Evolutionary conservation across 2,113 vertebrate species (phyloP), one percentile per base, ranked within the genome.

Genomic region (Heterocephalus glaber): DNA sequence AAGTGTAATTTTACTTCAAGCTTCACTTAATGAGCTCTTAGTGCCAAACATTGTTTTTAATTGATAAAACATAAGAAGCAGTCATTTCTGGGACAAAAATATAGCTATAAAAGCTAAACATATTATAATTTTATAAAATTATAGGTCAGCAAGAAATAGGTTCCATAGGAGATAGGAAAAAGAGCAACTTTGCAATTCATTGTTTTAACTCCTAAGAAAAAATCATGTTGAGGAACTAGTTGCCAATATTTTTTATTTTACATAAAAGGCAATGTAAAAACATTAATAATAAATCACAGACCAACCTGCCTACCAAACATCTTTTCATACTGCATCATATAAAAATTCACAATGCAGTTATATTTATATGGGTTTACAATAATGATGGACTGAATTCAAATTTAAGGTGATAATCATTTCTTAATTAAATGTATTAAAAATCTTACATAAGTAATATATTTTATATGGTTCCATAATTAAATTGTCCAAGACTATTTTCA

Each of bases 1-100:
- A 96, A 96, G 96, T 97, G 97, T 98, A 96, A 95, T 95, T 98
- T 93, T 96, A 98, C 97, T 96, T 93, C 89, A 79, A 95, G 97
- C 96, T 98, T 98, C 98, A 98, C 98, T 99, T 98, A 98, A 98
- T 98, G 98, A 96, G 33, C 19, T 77, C 7, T 83, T 91, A 97
- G 88, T 79, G 95, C 87, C 74, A 97, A 94, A 93, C 87, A 77
- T 94, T 76, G 20, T 89, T 87, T 80, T 90, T 77, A 89, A 92
- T 72, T 60, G 54, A 93, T 80, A 83, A 83, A 86, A 95, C 87
- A 56, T 81, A 54, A 92, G 17, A 95, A 86, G 20, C 24, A 68
- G 66, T 92, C 35, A 93, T 93, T 91, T 41, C 54, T 80, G n/a
- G 65, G 91, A 61, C 24, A 95, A 93, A 93, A n/a, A 87, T 41